Evolutionary conservation across 2,113 vertebrate species (phyloP), one percentile per base, ranked within the genome.

Genomic region (Verasper variegatus): DNA sequence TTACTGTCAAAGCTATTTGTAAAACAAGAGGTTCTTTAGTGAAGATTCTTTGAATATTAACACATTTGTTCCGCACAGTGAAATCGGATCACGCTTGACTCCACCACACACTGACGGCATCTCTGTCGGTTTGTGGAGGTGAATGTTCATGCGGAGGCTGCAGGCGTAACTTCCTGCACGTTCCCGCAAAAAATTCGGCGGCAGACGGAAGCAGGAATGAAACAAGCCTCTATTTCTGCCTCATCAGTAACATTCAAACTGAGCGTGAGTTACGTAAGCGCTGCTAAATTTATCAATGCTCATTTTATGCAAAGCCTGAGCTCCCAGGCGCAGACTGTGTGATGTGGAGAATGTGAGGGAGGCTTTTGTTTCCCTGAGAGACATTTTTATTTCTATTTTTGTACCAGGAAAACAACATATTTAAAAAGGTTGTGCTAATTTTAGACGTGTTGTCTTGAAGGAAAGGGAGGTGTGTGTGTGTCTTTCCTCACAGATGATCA

Each of bases 271-370:
- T 94, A 93, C 78, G 84, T 94, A 94, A 95, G 84, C 42, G 0
- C 89, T 37, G 92, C 93, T 94, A 95, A 94, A 95, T 93, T 92
- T 94, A 94, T 94, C 93, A 91, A 91, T 86, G 87, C 91, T 93
- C 85, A 81, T 92, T 93, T 93, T 86, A 93, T 91, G 93, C 93
- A 92, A 94, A 93, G 91, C 90, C 87, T 51, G 84, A 89, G 92
- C 91, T 93, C 80, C 82, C 81, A 85, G 91, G 79, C 85, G 58
- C 87, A 90, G 86, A 83, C 88, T 87, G 81, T 84, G 88, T 78
- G 83, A 86, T 74, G 81, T 73, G 84, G 83, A 78, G 81, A 83
- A 86, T 51, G 57, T 71, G 84, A 84, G 76, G 79, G 76, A 79
- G 85, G 86, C 70, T 84, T 91, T 93, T 88, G 83, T 93, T 92